Percentiles rank a stretch among this genome's conserved stretches.
These are phyloP conservation scores for Circaetus gallicus DNA, from an alignment of 2,113 vertebrate genomes.

Conservation along the genomic window DNA sequence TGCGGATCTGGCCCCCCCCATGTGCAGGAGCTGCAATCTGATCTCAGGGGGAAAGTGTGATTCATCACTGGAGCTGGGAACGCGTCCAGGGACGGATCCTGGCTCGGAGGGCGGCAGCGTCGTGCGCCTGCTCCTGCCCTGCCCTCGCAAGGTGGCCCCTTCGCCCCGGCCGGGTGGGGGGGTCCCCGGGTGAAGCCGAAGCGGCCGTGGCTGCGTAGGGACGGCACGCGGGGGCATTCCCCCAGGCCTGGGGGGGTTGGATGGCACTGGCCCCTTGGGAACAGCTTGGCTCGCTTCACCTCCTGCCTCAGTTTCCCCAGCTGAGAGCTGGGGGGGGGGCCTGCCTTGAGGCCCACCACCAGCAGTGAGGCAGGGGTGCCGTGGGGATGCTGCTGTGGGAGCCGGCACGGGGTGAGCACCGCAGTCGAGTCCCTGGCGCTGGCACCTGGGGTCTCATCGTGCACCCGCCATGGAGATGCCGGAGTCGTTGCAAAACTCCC, in stretches of 20 bases:
- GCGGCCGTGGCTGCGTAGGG: accelerated
- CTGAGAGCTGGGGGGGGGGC: neutral
- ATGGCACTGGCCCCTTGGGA: accelerated
- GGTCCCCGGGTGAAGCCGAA: accelerated
- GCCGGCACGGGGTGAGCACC: neutral
- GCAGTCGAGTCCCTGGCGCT: accelerated
- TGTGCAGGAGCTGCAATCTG: neutral
- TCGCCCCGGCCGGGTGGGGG: accelerated
- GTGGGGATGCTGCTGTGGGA: neutral
- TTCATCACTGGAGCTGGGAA: neutral
- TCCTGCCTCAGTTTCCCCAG: neutral
- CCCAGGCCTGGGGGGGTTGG: accelerated
- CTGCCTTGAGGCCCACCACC: accelerated
- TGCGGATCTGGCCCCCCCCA: accelerated
- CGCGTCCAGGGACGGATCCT: neutral
- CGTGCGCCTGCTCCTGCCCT: accelerated
- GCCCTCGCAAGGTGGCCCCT: neutral
- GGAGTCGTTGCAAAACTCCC: neutral
- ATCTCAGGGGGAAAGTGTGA: neutral
- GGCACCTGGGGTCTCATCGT: neutral
- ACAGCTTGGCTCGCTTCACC: accelerated
- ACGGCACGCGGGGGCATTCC: accelerated
- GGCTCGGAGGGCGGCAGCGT: neutral
- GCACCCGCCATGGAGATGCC: accelerated
- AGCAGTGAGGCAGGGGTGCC: neutral